Conservation (phyloP, 2,797 vertebrate species). For the Scolopax rusticola region DNA sequence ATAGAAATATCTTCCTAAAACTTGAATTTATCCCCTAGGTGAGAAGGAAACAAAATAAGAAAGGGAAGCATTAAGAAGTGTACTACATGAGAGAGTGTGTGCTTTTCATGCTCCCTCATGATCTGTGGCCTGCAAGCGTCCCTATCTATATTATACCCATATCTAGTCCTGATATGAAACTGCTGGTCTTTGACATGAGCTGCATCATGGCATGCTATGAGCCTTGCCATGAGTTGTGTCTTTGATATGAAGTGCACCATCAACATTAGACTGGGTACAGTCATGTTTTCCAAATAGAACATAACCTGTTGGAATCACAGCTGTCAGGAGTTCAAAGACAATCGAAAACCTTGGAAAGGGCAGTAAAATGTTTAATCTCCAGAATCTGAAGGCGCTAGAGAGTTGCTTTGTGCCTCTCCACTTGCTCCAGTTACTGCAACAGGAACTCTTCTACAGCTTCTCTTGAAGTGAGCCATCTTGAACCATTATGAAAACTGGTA, state of each 20-base stretch:
- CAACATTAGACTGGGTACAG: fast-evolving
- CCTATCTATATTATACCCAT: fast-evolving
- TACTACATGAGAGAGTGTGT: neutral
- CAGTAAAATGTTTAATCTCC: neutral
- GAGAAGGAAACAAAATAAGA: neutral
- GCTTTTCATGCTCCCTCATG: neutral
- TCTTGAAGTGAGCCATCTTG: neutral
- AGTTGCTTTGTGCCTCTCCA: neutral
- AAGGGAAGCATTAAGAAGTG: neutral
- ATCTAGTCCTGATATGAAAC: neutral
- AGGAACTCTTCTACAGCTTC: neutral
- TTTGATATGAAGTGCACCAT: neutral
- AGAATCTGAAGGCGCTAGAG: neutral
- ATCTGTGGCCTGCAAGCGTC: neutral
- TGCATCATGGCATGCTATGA: neutral
- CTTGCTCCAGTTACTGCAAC: neutral
- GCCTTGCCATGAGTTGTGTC: neutral
- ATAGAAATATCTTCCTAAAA: neutral
- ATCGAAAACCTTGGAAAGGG: neutral
- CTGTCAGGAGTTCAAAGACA: neutral
- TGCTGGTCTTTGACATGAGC: neutral
- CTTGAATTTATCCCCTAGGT: neutral
- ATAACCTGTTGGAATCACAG: neutral
- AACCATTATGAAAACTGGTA: neutral
- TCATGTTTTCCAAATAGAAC: neutral